Evolutionary conservation across 2,797 vertebrate genomes (phyloP).

Genomic region (Tapera naevia): DNA sequence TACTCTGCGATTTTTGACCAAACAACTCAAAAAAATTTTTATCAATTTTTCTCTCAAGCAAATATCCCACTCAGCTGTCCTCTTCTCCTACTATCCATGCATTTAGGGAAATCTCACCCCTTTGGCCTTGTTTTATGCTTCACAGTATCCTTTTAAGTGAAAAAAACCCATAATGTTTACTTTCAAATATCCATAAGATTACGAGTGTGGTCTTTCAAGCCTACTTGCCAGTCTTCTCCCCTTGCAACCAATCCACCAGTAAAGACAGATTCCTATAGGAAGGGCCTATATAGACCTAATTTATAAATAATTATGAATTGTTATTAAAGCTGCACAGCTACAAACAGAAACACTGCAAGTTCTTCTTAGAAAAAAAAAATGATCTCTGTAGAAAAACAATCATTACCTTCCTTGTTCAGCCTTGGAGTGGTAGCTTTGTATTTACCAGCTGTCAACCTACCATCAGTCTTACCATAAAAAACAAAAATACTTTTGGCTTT

Average conservation of each 20-base stretch:
- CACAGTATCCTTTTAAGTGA: neutral
- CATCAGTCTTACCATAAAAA: neutral
- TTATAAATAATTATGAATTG: neutral
- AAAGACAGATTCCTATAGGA: neutral
- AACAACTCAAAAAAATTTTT: neutral
- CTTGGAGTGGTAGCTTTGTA: neutral
- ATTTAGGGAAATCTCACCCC: neutral
- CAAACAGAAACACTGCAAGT: neutral
- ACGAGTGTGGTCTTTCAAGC: neutral
- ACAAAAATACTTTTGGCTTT: neutral
- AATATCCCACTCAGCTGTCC: neutral
- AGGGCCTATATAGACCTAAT: neutral
- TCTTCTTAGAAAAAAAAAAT: constrained; percentile 18
- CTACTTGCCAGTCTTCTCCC: neutral
- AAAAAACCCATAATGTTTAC: neutral
- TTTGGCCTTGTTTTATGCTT: neutral
- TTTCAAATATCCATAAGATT: neutral
- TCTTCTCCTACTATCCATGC: neutral
- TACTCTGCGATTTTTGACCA: neutral
- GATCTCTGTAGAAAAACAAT: neutral
- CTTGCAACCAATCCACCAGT: neutral
- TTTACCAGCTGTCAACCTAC: constrained; percentile 8
- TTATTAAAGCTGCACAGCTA: constrained; percentile 37
- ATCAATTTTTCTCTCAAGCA: neutral
- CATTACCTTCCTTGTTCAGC: neutral